phyloP scores from a whole-genome alignment of 2,113 vertebrate species.

The Halcyon senegalensis region DNA sequence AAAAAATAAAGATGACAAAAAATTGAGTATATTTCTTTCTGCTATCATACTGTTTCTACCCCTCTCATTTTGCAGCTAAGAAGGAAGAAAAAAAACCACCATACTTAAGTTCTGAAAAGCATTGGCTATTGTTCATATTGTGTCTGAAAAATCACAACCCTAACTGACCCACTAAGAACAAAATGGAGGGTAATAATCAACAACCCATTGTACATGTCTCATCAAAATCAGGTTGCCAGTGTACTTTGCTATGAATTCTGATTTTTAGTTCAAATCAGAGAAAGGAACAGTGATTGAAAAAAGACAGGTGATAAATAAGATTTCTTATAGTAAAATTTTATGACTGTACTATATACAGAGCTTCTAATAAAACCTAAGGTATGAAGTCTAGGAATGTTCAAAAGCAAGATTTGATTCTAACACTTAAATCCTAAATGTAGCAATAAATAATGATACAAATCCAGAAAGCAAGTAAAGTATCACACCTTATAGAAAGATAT shows the following conservation, averaged over 20 bases:
- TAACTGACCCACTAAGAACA: neutral
- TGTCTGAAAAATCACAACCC: neutral
- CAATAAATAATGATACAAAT: neutral
- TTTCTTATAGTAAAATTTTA: neutral
- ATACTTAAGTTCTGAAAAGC: neutral
- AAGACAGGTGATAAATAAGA: neutral
- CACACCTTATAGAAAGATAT: neutral
- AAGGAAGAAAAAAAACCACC: no score
- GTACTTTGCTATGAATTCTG: neutral
- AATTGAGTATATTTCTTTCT: neutral
- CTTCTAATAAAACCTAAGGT: neutral
- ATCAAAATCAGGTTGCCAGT: neutral
- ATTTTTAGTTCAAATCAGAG: neutral
- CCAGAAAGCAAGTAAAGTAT: neutral
- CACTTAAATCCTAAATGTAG: neutral
- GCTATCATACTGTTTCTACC: neutral
- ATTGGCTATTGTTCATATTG: neutral
- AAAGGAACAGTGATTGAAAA: neutral
- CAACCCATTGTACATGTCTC: neutral
- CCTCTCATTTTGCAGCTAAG: neutral
- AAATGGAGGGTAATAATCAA: neutral
- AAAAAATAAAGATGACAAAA: neutral
- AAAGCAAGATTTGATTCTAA: neutral
- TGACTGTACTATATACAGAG: neutral
- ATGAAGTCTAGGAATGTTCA: neutral